Base-by-base conservation (phyloP, 1,140 invertebrate species). In the Saccostrea echinata region DNA sequence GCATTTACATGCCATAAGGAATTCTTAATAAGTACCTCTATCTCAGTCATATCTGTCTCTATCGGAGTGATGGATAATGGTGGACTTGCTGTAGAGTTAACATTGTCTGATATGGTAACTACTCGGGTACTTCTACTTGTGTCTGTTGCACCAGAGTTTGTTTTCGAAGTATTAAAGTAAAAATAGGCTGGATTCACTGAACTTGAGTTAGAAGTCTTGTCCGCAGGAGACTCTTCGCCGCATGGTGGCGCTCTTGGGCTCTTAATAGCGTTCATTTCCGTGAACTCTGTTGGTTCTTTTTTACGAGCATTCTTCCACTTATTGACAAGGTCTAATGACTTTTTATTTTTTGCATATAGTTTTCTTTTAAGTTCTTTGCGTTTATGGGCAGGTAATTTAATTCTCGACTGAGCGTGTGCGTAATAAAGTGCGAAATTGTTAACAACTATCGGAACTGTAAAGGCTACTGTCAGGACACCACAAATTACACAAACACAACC, bases 371-470 rank as follows among this genome's bases (percentile, higher is more conserved):
- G 86, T 84, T 94, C 92, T 83, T 91, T 92, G 86, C 91, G 87
- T 89, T 93, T 93, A 24, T 92, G 90, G 8, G 91, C 89, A 18
- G 94, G 94, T 16, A 94, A 86, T 84, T 93, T 92, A 53, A 92
- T 93, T 61, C 94, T 88, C 6, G 94, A 94, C 87, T 94, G 93
- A 11, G 94, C 94, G 84, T 94, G 94, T 21, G 98, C 98, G 96
- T 99, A 99, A 96, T 99, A 99, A 97, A 99, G 98, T 91, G 98
- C 97, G 96, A 99, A 99, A 96, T 99, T 99, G 95, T 98, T 98
- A 91, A 99, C 98, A 93, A 99, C 99, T 94, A 99, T 98, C 91
- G 98, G 98, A 92, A 99, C 98, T 89, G 98, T 98, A 94, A 99
- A 96, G 92, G 98, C 98, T 95, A 99, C 99, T 92, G 98, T 99